A percentile compares a stretch with the other conserved stretches of the same genome.
Conservation (phyloP, 1,140 invertebrate species). For the Sipha flava region DNA sequence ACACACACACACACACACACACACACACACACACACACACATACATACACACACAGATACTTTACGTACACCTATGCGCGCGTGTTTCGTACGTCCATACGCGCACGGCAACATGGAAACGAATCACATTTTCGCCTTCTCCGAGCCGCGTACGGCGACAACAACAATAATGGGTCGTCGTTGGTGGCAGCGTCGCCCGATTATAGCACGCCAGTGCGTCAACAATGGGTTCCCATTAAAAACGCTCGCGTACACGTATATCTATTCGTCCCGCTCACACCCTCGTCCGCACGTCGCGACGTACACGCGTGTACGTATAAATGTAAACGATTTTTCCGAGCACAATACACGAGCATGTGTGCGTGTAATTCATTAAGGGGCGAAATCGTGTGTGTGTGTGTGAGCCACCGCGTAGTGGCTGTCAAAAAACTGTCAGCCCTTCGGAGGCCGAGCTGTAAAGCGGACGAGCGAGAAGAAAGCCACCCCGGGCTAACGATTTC, state of each 20-base stretch:
- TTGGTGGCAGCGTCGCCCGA: no score
- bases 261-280: not conserved
- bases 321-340: no score
- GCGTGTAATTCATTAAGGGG: not conserved
- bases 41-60: no score
- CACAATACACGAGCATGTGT: not conserved
- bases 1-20: not conserved
- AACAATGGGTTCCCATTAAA: not conserved
- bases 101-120: not conserved
- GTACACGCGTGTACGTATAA: not conserved
- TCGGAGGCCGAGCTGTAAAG: not conserved
- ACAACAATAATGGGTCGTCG: not conserved
- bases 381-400: not conserved
- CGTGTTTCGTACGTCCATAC: no score
- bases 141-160: no score
- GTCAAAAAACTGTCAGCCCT: constrained; percentile 14
- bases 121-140: not conserved
- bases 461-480: not conserved
- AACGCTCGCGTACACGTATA: not conserved
- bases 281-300: not conserved
- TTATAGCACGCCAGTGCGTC: not conserved
- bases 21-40: not conserved
- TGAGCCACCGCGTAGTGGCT: not conserved
- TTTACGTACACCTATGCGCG: no score
- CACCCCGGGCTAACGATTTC: not conserved